Base-by-base conservation (phyloP, 2,888 invertebrate species). In the Oxycera nigricornis region DNA sequence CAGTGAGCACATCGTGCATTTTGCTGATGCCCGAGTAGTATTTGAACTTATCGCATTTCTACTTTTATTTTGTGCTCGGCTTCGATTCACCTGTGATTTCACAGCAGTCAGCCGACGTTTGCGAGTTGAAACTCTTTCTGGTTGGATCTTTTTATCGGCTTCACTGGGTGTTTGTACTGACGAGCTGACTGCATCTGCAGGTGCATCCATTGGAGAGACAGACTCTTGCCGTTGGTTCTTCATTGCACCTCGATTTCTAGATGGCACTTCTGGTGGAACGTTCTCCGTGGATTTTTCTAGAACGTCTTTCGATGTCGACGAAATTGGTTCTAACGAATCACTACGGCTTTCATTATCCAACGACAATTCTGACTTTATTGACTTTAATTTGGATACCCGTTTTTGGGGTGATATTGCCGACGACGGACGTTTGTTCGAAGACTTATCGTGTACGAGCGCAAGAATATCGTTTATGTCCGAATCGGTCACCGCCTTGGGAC, bases 391-490 rank as follows among this genome's bases (percentile, higher is more conserved):
- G 6, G 59, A 4, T 7, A n/a, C 30, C 7, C 2, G 3, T 50
- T 17, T 50, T 6, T 17, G 50, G 11, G 30, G 28, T 14, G 30
- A 26, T 14, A 31, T 17, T 26, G 14, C 14, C 4, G 6, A 4
- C 30, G 31, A 14, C 7, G 11, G 3, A 1, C 41, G 41, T 14
- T 41, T 22, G 6, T 2, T 28, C n/a, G 30, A 11, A 1, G 68
- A 52, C 9, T 65, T 73, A 26, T 76, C 74, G 72, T 76, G 74
- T 0, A 74, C 74, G n/a, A 74, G 26, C 9, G 72, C 73, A 11
- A 76, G 55, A 30, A 76, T 74, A 61, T 76, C 68, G 52, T 76
- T 55, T 35, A 74, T 76, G 50, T 74, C 72, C 1, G 76, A 76
- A 61, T 76, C 74, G 1, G 76, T 74, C 1, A 76, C 76, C 2